phyloP scores from a whole-genome alignment of 2,888 invertebrate species.

The Rhopalosiphum nymphaeae region DNA sequence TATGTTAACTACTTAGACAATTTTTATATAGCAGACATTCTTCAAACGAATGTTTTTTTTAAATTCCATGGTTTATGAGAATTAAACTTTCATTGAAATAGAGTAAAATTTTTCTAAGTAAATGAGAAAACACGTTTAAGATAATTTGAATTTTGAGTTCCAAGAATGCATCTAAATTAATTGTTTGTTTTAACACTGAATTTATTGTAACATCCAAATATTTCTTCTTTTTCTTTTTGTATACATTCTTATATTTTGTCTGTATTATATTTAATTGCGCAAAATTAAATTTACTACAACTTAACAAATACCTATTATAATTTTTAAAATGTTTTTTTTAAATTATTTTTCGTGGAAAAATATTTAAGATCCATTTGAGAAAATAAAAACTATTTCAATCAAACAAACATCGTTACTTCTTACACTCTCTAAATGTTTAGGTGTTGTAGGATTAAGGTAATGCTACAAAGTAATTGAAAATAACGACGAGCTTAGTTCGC shows the following conservation, averaged over 20 bases:
- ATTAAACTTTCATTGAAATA: not conserved
- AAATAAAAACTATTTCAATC: not conserved
- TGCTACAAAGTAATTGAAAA: not conserved
- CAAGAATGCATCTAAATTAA: not conserved
- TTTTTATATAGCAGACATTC: constrained; percentile 15
- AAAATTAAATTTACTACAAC: not conserved
- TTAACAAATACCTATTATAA: not conserved
- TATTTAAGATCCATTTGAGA: not conserved
- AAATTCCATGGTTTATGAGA: constrained; percentile 23
- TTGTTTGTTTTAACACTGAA: not conserved
- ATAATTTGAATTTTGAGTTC: constrained; percentile 40
- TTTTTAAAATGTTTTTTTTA: not conserved
- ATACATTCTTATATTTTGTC: not conserved
- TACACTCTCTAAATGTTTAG: not conserved
- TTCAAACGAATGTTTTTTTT: not conserved
- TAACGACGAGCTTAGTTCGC: not conserved
- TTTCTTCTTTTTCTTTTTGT: not conserved
- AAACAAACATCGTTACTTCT: not conserved
- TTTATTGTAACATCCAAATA: not conserved
- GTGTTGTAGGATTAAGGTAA: not conserved
- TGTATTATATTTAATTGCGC: not conserved
- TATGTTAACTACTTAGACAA: not conserved
- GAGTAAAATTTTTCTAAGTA: not conserved
- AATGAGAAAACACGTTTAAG: constrained; percentile 38
- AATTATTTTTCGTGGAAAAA: not conserved